phyloP scores from a whole-genome alignment of 64 coral and sea anemone genomes.

The Porites australiensis region DNA sequence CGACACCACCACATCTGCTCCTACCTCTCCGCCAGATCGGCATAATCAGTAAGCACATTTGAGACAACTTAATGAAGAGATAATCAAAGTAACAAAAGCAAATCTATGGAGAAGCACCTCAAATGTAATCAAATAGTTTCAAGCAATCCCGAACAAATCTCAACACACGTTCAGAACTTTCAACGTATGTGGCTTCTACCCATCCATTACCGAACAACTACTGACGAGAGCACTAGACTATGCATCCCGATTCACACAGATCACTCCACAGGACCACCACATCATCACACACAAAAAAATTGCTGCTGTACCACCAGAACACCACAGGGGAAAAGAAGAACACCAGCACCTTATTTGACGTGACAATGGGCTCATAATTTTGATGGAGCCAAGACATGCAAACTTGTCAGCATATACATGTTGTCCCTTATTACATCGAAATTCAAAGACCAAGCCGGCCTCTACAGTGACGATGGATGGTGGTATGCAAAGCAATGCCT shows the following conservation, averaged over 20 bases:
- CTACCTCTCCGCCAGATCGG: background rate
- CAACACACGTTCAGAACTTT: slow-evolving; percentile 52
- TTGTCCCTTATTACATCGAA: background rate
- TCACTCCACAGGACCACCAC: slow-evolving; percentile 18
- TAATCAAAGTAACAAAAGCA: slow-evolving; percentile 33
- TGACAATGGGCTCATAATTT: no score
- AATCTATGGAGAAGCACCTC: slow-evolving; percentile 42
- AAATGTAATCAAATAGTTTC: slow-evolving; percentile 44
- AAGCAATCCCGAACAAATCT: slow-evolving; percentile 28
- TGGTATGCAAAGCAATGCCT: slow-evolving; percentile 7
- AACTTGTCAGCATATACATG: slow-evolving; percentile 17
- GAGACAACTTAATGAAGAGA: background rate
- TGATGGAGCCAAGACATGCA: background rate
- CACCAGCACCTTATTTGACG: slow-evolving; percentile 15
- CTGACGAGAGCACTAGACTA: slow-evolving; percentile 26
- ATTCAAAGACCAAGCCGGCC: slow-evolving; percentile 21
- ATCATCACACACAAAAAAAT: slow-evolving; percentile 51
- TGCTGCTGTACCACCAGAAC: slow-evolving; percentile 33
- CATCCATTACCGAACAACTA: slow-evolving; percentile 43
- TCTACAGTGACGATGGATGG: slow-evolving; percentile 33
- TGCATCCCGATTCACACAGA: slow-evolving; percentile 20
- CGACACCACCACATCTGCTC: no score
- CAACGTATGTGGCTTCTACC: slow-evolving; percentile 47
- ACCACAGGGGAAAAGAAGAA: slow-evolving; percentile 37
- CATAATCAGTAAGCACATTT: slow-evolving; percentile 50